Conservation (phyloP, 2,113 vertebrate genomes). For the Phalacrocorax aristotelis region DNA sequence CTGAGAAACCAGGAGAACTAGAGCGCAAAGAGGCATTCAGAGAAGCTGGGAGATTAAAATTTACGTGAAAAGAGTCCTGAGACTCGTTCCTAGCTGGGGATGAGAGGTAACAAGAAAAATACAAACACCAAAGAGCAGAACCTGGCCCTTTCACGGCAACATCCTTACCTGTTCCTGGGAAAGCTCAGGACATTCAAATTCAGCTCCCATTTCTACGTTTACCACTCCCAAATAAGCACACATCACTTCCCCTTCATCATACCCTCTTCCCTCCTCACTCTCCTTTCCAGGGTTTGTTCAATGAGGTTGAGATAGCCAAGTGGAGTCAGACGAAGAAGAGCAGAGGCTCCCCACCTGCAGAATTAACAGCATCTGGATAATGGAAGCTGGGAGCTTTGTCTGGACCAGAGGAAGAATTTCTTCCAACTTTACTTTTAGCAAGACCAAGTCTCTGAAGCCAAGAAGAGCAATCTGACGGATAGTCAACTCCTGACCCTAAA, state of each 20-base stretch:
- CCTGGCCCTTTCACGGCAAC: fast-evolving
- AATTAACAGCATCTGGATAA: constrained; percentile 93
- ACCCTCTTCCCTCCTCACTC: background rate
- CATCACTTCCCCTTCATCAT: background rate
- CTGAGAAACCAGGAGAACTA: background rate
- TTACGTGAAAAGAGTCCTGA: background rate
- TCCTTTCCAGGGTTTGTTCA: background rate
- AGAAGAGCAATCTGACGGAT: constrained; percentile 93
- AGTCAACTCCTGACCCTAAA: constrained; percentile 91
- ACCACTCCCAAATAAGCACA: background rate
- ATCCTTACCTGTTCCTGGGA: background rate
- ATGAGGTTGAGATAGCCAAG: background rate
- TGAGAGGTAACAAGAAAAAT: background rate
- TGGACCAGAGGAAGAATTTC: constrained; percentile 76
- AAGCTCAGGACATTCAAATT: background rate
- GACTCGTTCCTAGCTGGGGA: background rate
- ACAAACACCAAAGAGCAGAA: background rate
- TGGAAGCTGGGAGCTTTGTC: constrained; percentile 76
- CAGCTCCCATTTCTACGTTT: background rate
- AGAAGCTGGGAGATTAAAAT: background rate
- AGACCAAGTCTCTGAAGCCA: constrained; percentile 90
- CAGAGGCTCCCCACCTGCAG: constrained; percentile 80
- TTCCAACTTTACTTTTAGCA: constrained; percentile 86
- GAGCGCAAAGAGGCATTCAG: background rate
- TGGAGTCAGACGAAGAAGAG: background rate